Conservation (phyloP, 2,888 invertebrate species). For the Xestia c-nigrum region DNA sequence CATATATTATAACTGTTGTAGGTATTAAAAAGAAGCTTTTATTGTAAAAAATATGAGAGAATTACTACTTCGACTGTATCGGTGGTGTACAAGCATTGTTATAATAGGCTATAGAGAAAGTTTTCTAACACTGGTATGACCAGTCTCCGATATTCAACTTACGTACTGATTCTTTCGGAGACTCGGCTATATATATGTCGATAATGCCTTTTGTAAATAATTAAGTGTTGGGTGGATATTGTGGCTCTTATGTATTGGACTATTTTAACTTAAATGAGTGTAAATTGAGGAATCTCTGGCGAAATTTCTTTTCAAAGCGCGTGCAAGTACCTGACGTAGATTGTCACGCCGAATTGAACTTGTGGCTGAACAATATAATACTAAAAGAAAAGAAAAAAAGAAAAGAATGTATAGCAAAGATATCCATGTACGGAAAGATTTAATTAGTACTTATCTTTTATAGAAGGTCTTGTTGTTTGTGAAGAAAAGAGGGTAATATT, state of each 20-base stretch:
- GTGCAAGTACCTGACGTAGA: slow-evolving; percentile 64
- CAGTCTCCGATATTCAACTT: slow-evolving; percentile 19
- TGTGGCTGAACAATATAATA: slow-evolving; percentile 49
- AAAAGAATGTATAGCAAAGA: slow-evolving; percentile 26
- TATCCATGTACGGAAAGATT: slow-evolving; percentile 26
- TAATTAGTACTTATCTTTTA: slow-evolving; percentile 63
- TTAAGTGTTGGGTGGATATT: slow-evolving; percentile 48
- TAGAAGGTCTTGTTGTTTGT: slow-evolving; percentile 41
- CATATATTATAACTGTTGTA: slow-evolving; percentile 23
- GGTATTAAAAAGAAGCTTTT: slow-evolving; percentile 34
- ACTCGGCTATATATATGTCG: slow-evolving; percentile 30
- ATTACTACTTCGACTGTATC: slow-evolving; percentile 24
- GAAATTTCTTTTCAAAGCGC: slow-evolving; percentile 50
- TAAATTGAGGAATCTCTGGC: slow-evolving; percentile 34
- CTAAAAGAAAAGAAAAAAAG: slow-evolving; percentile 22
- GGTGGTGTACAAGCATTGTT: slow-evolving; percentile 24
- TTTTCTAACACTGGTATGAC: slow-evolving; percentile 5
- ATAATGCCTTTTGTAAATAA: slow-evolving; percentile 65
- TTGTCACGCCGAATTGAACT: slow-evolving; percentile 49
- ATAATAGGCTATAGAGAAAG: slow-evolving; percentile 16
- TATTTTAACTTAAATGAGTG: slow-evolving; percentile 26
- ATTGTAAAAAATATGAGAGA: slow-evolving; percentile 36
- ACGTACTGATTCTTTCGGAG: slow-evolving; percentile 27
- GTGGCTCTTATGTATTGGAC: slow-evolving; percentile 56
- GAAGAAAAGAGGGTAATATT: slow-evolving; percentile 53